Evolutionary conservation across 2,888 invertebrate genomes (phyloP).

Genomic region (Megalurothrips usitatus): DNA sequence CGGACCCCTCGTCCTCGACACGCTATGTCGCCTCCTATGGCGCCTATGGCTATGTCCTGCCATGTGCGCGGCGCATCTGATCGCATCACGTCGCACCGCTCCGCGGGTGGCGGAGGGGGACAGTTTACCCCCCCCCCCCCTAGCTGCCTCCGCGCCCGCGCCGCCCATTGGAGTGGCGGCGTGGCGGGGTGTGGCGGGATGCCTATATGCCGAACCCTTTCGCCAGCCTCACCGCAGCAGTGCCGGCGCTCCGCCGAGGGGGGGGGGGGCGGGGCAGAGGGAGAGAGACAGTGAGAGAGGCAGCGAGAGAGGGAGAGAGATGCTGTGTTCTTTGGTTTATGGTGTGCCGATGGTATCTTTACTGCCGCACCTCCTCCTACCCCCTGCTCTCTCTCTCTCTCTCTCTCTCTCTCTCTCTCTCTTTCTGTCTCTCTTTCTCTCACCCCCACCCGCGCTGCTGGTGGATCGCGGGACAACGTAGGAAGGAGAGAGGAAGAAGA

Average conservation of each 20-base stretch:
- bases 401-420: background rate
- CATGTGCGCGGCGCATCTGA: no score
- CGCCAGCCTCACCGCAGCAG: background rate
- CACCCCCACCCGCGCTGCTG: background rate
- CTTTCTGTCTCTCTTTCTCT: background rate
- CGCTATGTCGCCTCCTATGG: no score
- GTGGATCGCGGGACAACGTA: background rate
- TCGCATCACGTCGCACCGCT: no score
- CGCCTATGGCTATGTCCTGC: no score
- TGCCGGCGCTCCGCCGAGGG: background rate
- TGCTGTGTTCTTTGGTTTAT: conserved; percentile 24
- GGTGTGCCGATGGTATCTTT: conserved; percentile 21
- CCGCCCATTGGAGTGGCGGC: no score
- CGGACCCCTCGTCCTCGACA: no score
- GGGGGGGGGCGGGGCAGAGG: background rate
- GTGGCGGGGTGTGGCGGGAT: no score
- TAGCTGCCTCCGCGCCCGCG: no score
- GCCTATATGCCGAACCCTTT: background rate
- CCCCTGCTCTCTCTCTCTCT: background rate
- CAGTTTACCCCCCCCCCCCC: no score
- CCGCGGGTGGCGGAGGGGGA: no score
- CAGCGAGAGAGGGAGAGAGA: background rate
- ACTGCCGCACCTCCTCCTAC: background rate
- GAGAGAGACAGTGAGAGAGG: conserved; percentile 7
- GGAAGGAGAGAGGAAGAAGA: background rate